phyloP scores from a whole-genome alignment of 2,797 vertebrate species.

The Sus cebifrons region DNA sequence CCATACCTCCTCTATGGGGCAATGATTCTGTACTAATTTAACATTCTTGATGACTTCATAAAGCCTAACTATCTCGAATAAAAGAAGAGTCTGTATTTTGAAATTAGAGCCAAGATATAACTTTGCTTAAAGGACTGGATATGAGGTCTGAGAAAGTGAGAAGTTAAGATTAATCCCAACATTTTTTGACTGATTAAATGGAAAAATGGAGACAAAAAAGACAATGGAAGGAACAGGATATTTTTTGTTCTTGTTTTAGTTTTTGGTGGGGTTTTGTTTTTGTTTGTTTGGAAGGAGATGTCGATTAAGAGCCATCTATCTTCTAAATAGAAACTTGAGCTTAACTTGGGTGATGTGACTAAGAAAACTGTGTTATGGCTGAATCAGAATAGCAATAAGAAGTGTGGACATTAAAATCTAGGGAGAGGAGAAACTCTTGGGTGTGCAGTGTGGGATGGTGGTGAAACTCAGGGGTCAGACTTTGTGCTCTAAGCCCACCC shows the following conservation, averaged over 20 bases:
- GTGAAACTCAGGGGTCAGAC: not conserved
- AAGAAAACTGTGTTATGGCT: not conserved
- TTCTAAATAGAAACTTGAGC: not conserved
- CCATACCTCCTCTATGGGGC: not conserved
- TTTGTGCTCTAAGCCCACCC: not conserved
- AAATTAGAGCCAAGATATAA: not conserved
- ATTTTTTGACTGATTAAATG: not conserved
- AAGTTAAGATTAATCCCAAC: not conserved
- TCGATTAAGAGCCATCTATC: not conserved
- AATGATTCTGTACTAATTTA: not conserved
- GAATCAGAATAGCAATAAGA: not conserved
- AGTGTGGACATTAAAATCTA: not conserved
- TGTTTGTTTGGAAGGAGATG: not conserved
- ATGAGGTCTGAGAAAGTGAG: not conserved
- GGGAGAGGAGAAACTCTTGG: not conserved
- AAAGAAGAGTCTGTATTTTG: not conserved
- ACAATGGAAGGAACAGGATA: fast-evolving
- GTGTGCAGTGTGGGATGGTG: not conserved
- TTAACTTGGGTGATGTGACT: not conserved
- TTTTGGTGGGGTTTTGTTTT: not conserved
- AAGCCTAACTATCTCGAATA: not conserved
- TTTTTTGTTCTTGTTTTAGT: not conserved
- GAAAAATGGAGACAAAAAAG: not conserved
- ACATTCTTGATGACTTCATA: not conserved
- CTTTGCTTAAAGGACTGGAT: not conserved